Conservation (phyloP, 2,888 invertebrate genomes). For the Synanthedon myopaeformis region DNA sequence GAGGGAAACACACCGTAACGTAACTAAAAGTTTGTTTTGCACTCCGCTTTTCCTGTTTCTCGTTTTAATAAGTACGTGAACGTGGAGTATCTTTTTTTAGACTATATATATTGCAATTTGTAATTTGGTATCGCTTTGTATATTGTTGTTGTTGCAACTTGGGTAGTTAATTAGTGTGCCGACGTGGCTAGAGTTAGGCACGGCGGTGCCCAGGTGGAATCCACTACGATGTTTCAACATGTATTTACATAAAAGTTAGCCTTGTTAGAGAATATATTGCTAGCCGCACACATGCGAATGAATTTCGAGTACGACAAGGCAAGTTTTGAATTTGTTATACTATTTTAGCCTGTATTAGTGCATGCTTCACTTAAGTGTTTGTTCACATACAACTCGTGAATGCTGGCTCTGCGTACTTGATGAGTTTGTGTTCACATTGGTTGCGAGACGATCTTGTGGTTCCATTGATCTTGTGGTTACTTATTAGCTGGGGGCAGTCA, state of each 20-base stretch:
- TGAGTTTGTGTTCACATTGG: too few relatives aligned
- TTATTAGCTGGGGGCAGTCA: too few relatives aligned
- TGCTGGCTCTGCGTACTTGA: too few relatives aligned
- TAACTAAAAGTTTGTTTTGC: constrained; percentile 11
- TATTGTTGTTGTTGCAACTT: constrained; percentile 21
- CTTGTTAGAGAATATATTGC: constrained; percentile 25
- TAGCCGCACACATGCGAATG: constrained; percentile 5
- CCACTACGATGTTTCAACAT: constrained; percentile 17
- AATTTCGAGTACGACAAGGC: constrained; percentile 7
- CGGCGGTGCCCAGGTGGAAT: not conserved
- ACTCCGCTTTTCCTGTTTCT: constrained; percentile 6
- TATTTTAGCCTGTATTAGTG: not conserved
- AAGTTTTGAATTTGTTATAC: not conserved
- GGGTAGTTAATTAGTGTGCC: constrained; percentile 45
- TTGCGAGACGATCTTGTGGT: too few relatives aligned
- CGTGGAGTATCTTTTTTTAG: not conserved
- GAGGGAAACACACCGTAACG: too few relatives aligned
- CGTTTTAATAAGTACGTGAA: not conserved
- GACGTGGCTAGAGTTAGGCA: constrained; percentile 5
- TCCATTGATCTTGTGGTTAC: too few relatives aligned
- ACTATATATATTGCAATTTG: constrained; percentile 11
- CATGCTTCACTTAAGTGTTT: too few relatives aligned
- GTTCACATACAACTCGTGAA: too few relatives aligned
- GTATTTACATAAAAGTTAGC: constrained; percentile 47
- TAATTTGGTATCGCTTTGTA: constrained; percentile 34